A percentile compares a stretch with the other conserved stretches of the same genome.
These are phyloP conservation scores for Emydocephalus ijimae DNA, from an alignment of 2,113 vertebrate species.

Conservation along the genomic window DNA sequence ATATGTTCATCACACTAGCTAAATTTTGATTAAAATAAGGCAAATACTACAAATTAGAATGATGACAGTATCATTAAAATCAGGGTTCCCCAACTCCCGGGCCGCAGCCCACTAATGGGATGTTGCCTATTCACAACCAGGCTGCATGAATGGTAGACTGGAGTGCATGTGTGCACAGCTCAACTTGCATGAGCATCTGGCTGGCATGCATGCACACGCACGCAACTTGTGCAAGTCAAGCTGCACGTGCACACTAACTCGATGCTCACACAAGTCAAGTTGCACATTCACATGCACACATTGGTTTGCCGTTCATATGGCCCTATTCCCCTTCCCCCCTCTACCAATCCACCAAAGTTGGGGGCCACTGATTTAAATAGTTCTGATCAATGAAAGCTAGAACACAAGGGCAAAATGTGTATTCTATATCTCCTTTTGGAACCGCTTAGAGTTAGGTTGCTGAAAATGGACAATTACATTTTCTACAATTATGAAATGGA, in stretches of 20 bases:
- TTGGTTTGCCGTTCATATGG: background rate
- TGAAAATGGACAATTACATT: background rate
- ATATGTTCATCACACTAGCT: background rate
- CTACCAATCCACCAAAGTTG: background rate
- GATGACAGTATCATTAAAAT: background rate
- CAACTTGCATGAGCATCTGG: background rate
- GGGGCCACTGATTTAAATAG: background rate
- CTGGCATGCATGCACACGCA: background rate
- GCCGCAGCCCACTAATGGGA: background rate
- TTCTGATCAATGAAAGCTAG: background rate
- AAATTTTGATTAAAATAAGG: background rate
- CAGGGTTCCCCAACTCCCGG: background rate
- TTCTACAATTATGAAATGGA: background rate
- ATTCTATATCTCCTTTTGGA: background rate
- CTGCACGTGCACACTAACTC: background rate
- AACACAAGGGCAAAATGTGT: background rate
- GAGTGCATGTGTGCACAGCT: background rate
- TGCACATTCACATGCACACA: background rate
- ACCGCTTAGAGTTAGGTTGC: background rate
- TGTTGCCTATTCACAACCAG: background rate
- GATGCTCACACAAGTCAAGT: background rate
- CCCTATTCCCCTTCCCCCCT: background rate
- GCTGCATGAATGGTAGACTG: background rate
- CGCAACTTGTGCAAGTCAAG: background rate
- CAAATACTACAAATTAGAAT: background rate